These are phyloP conservation scores for Astreopora myriophthalma DNA, from an alignment of 64 coral and sea anemone genomes.

Conservation along the genomic window DNA sequence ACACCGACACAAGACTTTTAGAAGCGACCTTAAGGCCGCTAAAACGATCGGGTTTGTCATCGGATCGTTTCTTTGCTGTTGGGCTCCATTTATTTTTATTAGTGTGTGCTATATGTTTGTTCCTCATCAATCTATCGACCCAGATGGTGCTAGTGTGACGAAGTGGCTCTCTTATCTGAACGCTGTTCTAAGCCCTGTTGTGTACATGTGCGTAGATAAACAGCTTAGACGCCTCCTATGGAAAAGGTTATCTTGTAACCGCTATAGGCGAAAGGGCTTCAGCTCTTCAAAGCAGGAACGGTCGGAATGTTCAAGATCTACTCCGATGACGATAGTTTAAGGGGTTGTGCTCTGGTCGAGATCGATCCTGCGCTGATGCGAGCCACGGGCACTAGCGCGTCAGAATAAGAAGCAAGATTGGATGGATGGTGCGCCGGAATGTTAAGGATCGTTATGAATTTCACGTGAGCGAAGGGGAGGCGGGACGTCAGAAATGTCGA, in stretches of 20 bases:
- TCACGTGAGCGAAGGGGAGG: no score
- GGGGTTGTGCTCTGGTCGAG: no score
- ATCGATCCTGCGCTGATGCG: no score
- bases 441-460: no score
- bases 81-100: slow-evolving; percentile 81
- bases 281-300: not conserved
- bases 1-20: slow-evolving; percentile 47
- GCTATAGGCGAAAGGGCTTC: not conserved
- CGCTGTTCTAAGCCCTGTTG: slow-evolving; percentile 77
- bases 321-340: not conserved
- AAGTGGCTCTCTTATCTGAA: slow-evolving; percentile 91
- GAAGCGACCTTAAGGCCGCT: slow-evolving; percentile 78
- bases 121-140: not conserved
- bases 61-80: slow-evolving; percentile 84
- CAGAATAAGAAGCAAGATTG: no score
- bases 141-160: slow-evolving; percentile 54
- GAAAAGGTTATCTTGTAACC: not conserved
- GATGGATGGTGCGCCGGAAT: no score
- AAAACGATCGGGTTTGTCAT: slow-evolving; percentile 90
- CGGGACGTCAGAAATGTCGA: no score
- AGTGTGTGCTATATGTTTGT: slow-evolving; percentile 58
- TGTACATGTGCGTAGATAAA: slow-evolving; percentile 89
- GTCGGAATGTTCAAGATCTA: not conserved
- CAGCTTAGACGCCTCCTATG: slow-evolving; percentile 65
- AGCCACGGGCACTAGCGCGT: no score